Percentiles rank a stretch among this genome's conserved stretches.
phyloP scores from a whole-genome alignment of 2,888 invertebrate species.

The Chrysodeixis includens region DNA sequence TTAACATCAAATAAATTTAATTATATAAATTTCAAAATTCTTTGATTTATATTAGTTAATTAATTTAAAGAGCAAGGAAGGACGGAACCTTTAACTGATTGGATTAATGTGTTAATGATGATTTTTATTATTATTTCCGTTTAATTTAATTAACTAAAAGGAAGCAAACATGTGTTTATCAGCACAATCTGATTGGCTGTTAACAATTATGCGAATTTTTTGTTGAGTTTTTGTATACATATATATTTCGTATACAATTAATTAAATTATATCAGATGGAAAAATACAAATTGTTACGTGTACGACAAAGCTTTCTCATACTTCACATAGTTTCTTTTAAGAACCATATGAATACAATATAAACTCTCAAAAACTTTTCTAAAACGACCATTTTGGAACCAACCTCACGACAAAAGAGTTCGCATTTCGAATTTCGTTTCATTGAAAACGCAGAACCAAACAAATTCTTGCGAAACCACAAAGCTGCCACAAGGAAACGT shows the following conservation, averaged over 20 bases:
- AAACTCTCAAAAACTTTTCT: constrained; percentile 29
- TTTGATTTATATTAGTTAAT: constrained; percentile 21
- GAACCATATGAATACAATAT: constrained; percentile 27
- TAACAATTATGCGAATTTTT: neutral
- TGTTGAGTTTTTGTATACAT: neutral
- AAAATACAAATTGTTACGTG: neutral
- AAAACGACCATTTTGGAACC: constrained; percentile 33
- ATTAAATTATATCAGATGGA: constrained; percentile 10
- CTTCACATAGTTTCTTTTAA: constrained; percentile 33
- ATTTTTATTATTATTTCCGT: constrained; percentile 16
- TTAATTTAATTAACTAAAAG: constrained; percentile 36
- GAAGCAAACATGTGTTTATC: neutral
- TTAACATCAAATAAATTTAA: constrained; percentile 24
- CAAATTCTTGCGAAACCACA: constrained; percentile 55
- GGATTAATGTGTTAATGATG: constrained; percentile 3
- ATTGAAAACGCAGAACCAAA: constrained; percentile 50
- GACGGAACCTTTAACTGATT: constrained; percentile 30
- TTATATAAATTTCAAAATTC: constrained; percentile 24
- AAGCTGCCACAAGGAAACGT: constrained; percentile 57
- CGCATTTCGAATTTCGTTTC: constrained; percentile 31
- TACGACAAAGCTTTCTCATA: constrained; percentile 16
- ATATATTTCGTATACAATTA: constrained; percentile 7
- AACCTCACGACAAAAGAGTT: constrained; percentile 38
- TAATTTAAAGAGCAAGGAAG: constrained; percentile 26
- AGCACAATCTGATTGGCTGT: neutral